Evolutionary conservation across 2,888 invertebrate genomes (phyloP), one percentile per base, ranked within the genome.

Genomic region (Cacoxenus indagator): DNA sequence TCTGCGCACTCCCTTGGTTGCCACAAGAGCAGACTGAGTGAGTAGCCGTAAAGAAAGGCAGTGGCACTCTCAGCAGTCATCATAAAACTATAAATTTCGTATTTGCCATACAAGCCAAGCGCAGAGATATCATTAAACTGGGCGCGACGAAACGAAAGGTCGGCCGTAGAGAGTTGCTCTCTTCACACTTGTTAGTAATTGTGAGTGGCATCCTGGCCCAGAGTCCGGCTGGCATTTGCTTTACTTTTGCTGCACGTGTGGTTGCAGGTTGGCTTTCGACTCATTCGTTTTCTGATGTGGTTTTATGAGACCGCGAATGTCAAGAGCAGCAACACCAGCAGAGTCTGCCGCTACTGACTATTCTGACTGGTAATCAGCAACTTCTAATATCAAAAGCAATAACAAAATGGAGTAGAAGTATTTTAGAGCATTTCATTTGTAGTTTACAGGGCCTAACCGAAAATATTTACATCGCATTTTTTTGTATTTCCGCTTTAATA

Each of bases 61-160:
- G 78, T 76, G 78, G 73, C 77, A 83, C 75, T 81, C 82, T 82
- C 82, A 83, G 75, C 81, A 84, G 83, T 82, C 84, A 84, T 84
- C 84, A 84, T 82, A 84, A 84, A 83, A 83, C 83, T 81, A 83
- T 83, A 83, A 84, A 83, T 83, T 83, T 81, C 81, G 77, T 82
- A 83, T 84, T 84, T 83, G 81, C 78, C 73, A 74, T 72, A 75
- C 70, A 65, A 70, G 67, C 61, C 67, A 29, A 66, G 65, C 46
- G 31, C 24, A 70, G 64, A 66, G 61, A 72, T 67, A 76, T 31
- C 62, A 62, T 54, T 65, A 48, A 67, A 45, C 29, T 31, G 59
- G 46, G 37, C 64, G 71, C n/a, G 65, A 48, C 19, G 51, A n/a
- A 51, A 48, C 17, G 8, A 8, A 22, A 19, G 17, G 11, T 17